Evolutionary conservation across 1,140 invertebrate species (phyloP).

Genomic region (Pseudomyrmex flavicornis): DNA sequence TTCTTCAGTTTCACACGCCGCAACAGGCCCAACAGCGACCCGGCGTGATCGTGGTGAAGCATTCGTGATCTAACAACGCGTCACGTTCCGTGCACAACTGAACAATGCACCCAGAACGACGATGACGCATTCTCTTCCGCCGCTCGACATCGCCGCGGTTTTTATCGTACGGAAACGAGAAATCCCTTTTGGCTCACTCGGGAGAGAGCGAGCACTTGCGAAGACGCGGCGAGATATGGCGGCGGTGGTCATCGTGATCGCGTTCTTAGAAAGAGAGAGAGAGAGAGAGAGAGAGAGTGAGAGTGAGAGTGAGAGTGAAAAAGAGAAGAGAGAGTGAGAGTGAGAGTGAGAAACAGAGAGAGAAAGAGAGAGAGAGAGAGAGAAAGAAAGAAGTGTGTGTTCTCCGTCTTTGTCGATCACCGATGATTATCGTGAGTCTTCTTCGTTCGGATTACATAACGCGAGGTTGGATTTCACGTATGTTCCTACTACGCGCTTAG

Average conservation of each 20-base stretch:
- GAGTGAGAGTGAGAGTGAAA: too few relatives aligned
- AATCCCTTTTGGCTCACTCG: background rate
- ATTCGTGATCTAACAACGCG: conserved; percentile 87
- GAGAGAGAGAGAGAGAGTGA: background rate
- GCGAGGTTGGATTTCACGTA: conserved; percentile 60
- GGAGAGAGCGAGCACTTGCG: conserved; percentile 13
- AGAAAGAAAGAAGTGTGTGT: background rate
- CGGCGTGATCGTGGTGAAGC: conserved; percentile 94
- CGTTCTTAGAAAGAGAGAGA: background rate
- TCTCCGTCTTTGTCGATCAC: conserved; percentile 32
- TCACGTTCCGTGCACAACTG: conserved; percentile 71
- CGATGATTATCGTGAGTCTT: conserved; percentile 18
- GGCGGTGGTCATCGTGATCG: conserved; percentile 3
- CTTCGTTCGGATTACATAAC: conserved; percentile 22
- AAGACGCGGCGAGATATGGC: background rate
- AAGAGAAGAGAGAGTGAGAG: background rate
- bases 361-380: too few relatives aligned
- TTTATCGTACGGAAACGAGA: conserved; percentile 51
- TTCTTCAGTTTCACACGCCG: conserved; percentile 87
- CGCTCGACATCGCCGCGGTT: conserved; percentile 47
- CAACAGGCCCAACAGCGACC: conserved; percentile 90
- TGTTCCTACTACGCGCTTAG: conserved; percentile 68
- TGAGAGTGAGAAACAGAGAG: background rate
- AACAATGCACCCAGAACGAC: conserved; percentile 54
- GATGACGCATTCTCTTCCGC: conserved; percentile 35